Conservation (phyloP, 2,113 vertebrate genomes). For the Cepphus grylle region DNA sequence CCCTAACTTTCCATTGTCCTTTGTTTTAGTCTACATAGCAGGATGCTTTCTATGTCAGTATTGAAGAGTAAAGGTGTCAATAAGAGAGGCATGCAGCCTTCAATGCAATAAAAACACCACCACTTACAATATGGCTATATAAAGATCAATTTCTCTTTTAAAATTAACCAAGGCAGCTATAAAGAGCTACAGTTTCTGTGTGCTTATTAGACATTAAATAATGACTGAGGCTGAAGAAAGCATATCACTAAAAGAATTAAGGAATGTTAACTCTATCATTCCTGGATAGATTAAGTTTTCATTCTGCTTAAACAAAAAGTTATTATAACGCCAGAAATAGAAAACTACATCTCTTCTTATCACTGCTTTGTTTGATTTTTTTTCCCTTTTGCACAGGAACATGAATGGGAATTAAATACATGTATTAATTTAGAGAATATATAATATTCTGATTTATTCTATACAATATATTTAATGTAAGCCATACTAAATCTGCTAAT, state of each 20-base stretch:
- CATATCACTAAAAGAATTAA: neutral
- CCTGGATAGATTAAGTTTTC: neutral
- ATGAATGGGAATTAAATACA: neutral
- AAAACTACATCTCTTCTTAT: neutral
- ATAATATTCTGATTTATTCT: neutral
- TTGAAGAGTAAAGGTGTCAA: neutral
- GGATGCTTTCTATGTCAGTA: neutral
- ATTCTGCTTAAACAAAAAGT: neutral
- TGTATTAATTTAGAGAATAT: neutral
- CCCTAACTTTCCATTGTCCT: neutral
- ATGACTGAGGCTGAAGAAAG: neutral
- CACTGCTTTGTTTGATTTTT: too few relatives aligned
- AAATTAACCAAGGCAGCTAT: neutral
- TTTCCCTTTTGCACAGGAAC: neutral
- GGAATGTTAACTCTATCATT: neutral
- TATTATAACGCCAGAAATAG: neutral
- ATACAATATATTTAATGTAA: neutral
- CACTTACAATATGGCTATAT: neutral
- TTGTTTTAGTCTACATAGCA: neutral
- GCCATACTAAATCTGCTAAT: neutral
- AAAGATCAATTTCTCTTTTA: neutral
- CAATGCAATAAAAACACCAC: neutral
- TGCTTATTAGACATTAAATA: neutral
- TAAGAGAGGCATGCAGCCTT: neutral
- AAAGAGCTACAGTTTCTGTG: neutral